phyloP scores from a whole-genome alignment of 1,140 invertebrate species.

The Patella vulgata region DNA sequence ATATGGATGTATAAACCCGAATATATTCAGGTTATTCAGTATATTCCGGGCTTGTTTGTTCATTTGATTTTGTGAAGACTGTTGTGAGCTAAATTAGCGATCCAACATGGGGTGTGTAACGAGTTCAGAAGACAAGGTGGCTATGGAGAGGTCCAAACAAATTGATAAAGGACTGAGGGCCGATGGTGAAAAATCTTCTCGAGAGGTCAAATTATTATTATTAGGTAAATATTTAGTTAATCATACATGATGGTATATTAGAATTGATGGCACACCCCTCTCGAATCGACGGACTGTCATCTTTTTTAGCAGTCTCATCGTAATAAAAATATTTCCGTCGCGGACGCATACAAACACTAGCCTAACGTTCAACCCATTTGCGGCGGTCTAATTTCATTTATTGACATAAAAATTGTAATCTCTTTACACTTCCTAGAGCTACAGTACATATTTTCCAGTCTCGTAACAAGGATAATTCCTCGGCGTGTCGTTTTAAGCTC shows the following conservation, averaged over 20 bases:
- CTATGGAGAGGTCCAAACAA: slow-evolving; percentile 78
- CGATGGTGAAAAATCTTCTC: slow-evolving; percentile 84
- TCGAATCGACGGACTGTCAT: background rate
- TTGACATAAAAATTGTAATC: too few species aligned
- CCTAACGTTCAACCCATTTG: too few species aligned
- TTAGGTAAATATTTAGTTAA: slow-evolving; percentile 76
- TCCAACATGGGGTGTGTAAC: slow-evolving; percentile 54
- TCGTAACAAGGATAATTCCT: too few species aligned
- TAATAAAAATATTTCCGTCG: slow-evolving; percentile 1
- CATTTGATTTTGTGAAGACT: background rate
- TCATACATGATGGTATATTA: too few species aligned
- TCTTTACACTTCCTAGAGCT: too few species aligned
- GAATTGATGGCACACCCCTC: background rate
- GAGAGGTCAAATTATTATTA: slow-evolving; percentile 88
- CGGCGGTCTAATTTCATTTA: too few species aligned
- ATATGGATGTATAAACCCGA: too few species aligned
- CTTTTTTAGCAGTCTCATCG: background rate
- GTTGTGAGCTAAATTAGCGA: slow-evolving; percentile 12
- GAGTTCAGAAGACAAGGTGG: slow-evolving; percentile 54
- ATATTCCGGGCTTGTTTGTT: too few species aligned
- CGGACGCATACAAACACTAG: background rate
- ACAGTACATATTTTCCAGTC: too few species aligned
- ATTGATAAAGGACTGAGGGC: slow-evolving; percentile 86
- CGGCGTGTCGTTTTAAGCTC: too few species aligned
- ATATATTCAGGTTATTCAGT: too few species aligned